phyloP scores from a whole-genome alignment of 2,888 invertebrate genomes.

The Harpagoxenus sublaevis region DNA sequence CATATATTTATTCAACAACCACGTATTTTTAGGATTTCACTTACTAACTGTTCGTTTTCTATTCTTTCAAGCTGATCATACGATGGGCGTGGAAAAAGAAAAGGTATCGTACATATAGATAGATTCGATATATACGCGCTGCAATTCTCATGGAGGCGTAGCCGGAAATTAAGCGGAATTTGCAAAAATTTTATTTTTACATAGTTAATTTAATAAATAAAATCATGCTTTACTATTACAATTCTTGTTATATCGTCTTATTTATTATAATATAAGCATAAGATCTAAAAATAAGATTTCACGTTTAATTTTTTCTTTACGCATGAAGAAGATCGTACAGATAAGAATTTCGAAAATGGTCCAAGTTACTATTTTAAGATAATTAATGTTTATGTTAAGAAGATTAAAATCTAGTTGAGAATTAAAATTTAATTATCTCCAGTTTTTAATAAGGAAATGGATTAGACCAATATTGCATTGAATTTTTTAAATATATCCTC shows the following conservation, averaged over 20 bases:
- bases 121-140: neutral
- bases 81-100: conserved; percentile 78
- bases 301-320: neutral
- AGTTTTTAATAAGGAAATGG: neutral
- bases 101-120: conserved; percentile 71
- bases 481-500: neutral
- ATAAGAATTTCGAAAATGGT: neutral
- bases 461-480: neutral
- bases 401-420: neutral
- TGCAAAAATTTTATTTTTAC: neutral
- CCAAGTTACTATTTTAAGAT: neutral
- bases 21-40: neutral
- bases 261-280: neutral
- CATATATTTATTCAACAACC: neutral
- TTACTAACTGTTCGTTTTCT: conserved; percentile 37
- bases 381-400: neutral
- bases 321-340: no score
- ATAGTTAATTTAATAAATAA: neutral
- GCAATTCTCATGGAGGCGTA: neutral
- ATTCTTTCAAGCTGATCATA: conserved; percentile 76
- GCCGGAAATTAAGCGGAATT: neutral
- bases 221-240: neutral
- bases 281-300: neutral
- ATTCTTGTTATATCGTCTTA: neutral
- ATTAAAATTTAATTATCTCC: neutral